Conservation (phyloP, 1,140 invertebrate genomes). For the Heliconius eleuchia region DNA sequence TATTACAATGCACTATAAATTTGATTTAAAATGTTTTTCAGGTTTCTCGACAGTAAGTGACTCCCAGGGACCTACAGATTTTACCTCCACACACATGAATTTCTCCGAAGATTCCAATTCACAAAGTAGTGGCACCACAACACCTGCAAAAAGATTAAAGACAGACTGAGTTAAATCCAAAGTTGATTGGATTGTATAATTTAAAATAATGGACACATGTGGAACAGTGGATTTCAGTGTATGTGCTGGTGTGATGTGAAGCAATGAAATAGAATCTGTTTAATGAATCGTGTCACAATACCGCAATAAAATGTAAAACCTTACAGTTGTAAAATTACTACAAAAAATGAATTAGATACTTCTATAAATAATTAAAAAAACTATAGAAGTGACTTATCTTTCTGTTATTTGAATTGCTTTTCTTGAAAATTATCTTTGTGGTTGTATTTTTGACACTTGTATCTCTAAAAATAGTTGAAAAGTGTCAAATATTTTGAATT, state of each 20-base stretch:
- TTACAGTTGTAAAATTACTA: too few species aligned
- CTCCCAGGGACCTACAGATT: constrained; percentile 92
- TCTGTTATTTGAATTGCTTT: too few species aligned
- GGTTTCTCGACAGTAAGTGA: constrained; percentile 95
- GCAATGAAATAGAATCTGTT: background rate
- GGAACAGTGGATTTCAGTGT: constrained; percentile 18
- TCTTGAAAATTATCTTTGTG: too few species aligned
- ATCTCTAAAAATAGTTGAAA: too few species aligned
- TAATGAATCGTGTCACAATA: too few species aligned
- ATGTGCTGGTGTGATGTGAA: constrained; percentile 15
- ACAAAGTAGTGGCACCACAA: constrained; percentile 89
- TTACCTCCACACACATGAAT: constrained; percentile 90
- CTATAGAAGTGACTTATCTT: too few species aligned
- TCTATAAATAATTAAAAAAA: too few species aligned
- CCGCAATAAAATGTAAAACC: too few species aligned
- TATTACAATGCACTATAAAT: background rate
- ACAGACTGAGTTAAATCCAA: constrained; percentile 77
- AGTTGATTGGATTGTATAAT: background rate
- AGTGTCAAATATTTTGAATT: too few species aligned
- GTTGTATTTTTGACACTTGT: too few species aligned
- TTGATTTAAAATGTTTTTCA: constrained; percentile 60
- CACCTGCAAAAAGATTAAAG: constrained; percentile 88
- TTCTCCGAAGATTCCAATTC: constrained; percentile 95
- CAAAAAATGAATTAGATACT: too few species aligned
- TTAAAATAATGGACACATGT: constrained; percentile 11